These are phyloP conservation scores for Micrasema minimum DNA, from an alignment of 1,140 invertebrate genomes.

Conservation along the genomic window DNA sequence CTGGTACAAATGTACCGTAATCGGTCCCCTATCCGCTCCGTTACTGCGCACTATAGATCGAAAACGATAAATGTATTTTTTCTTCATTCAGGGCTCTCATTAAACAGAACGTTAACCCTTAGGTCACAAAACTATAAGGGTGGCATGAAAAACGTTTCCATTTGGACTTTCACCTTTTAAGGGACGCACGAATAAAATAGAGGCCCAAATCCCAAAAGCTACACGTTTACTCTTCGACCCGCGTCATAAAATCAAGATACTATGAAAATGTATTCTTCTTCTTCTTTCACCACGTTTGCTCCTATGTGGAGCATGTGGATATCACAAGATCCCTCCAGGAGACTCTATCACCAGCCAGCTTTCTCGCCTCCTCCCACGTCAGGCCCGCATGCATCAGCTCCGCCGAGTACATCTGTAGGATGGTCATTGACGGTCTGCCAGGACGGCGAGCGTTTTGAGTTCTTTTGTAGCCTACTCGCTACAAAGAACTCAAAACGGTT, in stretches of 20 bases:
- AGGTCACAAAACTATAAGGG: slow-evolving; percentile 13
- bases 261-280: not conserved
- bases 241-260: not conserved
- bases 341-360: too few species aligned
- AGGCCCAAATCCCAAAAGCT: not conserved
- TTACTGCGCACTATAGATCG: not conserved
- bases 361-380: too few species aligned
- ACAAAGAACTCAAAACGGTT: too few species aligned
- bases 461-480: not conserved
- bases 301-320: too few species aligned
- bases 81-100: not conserved
- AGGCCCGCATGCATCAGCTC: too few species aligned
- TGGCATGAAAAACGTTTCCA: slow-evolving; percentile 19
- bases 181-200: slow-evolving; percentile 16
- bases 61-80: too few species aligned
- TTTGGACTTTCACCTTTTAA: slow-evolving; percentile 14
- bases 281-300: too few species aligned
- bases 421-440: too few species aligned
- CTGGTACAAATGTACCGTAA: not conserved
- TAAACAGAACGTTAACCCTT: slow-evolving; percentile 12
- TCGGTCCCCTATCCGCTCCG: not conserved
- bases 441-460: not conserved
- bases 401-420: too few species aligned
- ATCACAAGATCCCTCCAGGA: too few species aligned
- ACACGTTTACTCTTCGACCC: not conserved